Evolutionary conservation across 2,113 vertebrate genomes (phyloP).

Genomic region (Atractosteus spatula): DNA sequence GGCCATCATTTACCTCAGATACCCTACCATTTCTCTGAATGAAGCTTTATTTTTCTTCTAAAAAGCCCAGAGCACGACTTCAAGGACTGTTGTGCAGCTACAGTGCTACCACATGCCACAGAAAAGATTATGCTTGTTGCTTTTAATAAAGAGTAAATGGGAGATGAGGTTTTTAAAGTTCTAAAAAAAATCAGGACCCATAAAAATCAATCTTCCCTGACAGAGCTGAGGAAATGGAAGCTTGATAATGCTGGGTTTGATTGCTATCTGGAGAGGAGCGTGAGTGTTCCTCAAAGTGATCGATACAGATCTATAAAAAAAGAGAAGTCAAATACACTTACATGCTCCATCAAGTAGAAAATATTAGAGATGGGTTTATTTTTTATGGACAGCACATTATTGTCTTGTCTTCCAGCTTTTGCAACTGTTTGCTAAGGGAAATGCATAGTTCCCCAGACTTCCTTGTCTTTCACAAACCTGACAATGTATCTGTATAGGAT

Average conservation of each 20-base stretch:
- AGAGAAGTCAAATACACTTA: conserved; percentile 42
- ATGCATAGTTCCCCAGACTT: background rate
- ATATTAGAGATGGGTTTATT: conserved; percentile 20
- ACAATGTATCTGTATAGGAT: too few relatives aligned
- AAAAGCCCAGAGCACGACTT: background rate
- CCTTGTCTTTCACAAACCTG: too few relatives aligned
- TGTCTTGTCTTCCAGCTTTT: background rate
- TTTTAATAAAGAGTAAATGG: conserved; percentile 27
- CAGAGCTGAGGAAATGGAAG: conserved; percentile 49
- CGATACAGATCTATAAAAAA: conserved; percentile 48
- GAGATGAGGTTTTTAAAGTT: conserved; percentile 45
- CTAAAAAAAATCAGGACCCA: conserved; percentile 32
- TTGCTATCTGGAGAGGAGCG: conserved; percentile 48
- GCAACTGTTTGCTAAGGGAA: background rate
- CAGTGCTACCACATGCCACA: too few relatives aligned
- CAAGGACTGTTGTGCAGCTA: background rate
- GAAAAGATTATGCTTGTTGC: conserved; percentile 24
- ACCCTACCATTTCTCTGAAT: too few relatives aligned
- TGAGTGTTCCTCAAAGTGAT: conserved; percentile 35
- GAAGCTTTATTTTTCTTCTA: too few relatives aligned
- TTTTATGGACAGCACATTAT: conserved; percentile 20
- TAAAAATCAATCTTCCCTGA: conserved; percentile 57
- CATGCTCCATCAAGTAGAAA: conserved; percentile 27
- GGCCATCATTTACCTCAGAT: too few relatives aligned
- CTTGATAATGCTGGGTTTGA: conserved; percentile 40